Evolutionary conservation across 2,113 vertebrate species (phyloP), one percentile per base, ranked within the genome.

Genomic region (Burhinus oedicnemus): DNA sequence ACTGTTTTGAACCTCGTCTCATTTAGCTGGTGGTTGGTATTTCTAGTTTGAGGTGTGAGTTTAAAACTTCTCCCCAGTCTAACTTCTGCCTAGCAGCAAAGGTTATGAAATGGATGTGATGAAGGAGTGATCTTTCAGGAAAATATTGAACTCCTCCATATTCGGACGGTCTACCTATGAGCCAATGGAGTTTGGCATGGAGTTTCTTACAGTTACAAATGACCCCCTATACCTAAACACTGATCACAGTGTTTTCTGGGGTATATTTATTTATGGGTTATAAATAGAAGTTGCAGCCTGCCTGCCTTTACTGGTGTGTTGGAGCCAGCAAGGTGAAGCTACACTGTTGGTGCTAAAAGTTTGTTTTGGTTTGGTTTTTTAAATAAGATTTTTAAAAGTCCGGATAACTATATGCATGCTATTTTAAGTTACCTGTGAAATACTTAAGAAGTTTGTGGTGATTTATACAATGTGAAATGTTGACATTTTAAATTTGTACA

Each of bases 161-260:
- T 49, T 49, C 49, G 23, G 21, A 6, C 23, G 49, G 49, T 49
- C 49, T 49, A 12, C 22, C 49, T 49, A 49, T 49, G 22, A 23
- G 49, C 49, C 12, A 6, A 23, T 49, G 21, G 20, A 49, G 47
- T 49, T 49, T 49, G 21, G 21, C 10, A 23, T 49, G 49, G 49
- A 49, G 11, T 49, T 49, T 49, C 49, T 23, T 49, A 49, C 49
- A 49, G 22, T 49, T 49, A 49, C 22, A 49, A 49, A 49, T 49
- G 22, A 49, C 49, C 21, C 22, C 12, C 49, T 49, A 21, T 49
- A 23, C 21, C 21, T 21, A 49, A 49, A 49, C 22, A n/a, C 30
- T 26, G 16, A 38, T 4, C 0, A 0, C n/a, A 60, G 65, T 34
- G 72, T 72, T 71, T 72, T 54, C 57, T 6, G 2, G 8, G 15